Evolutionary conservation across 2,888 invertebrate species (phyloP).

Genomic region (Epirrita christyi): DNA sequence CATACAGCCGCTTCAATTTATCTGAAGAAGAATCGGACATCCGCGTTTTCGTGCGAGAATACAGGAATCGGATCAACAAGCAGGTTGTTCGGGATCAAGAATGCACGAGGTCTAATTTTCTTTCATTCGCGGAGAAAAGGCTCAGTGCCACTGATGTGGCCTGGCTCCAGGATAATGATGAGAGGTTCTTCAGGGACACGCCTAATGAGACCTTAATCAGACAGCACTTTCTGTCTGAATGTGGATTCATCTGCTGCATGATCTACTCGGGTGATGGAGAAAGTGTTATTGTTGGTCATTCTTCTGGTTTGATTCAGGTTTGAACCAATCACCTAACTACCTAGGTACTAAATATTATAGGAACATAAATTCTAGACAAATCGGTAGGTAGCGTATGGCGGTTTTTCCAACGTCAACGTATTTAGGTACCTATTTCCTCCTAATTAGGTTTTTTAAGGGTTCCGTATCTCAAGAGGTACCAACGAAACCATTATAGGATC

Average conservation of each 20-base stretch:
- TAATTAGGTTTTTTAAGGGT: too few relatives aligned
- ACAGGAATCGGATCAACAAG: conserved; percentile 55
- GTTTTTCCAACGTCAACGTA: too few relatives aligned
- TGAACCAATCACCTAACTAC: neutral
- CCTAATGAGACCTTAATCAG: conserved; percentile 52
- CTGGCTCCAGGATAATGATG: conserved; percentile 64
- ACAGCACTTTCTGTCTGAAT: conserved; percentile 56
- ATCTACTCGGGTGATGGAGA: conserved; percentile 71
- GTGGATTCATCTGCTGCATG: conserved; percentile 65
- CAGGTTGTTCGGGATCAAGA: conserved; percentile 52
- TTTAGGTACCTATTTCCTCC: too few relatives aligned
- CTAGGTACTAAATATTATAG: too few relatives aligned
- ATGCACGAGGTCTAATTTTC: conserved; percentile 43
- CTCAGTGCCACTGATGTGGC: conserved; percentile 41
- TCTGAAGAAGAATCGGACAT: conserved; percentile 59
- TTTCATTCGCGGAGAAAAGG: conserved; percentile 60
- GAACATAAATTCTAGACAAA: too few relatives aligned
- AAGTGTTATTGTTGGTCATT: conserved; percentile 74
- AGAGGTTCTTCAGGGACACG: conserved; percentile 62
- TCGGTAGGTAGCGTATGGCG: too few relatives aligned
- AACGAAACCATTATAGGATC: too few relatives aligned
- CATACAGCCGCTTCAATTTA: conserved; percentile 60
- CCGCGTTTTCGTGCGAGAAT: conserved; percentile 58
- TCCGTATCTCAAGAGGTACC: too few relatives aligned
- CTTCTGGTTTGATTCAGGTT: conserved; percentile 83